These are phyloP conservation scores for Sinocyclocheilus rhinocerous DNA, from an alignment of 2,113 vertebrate genomes.

Conservation along the genomic window DNA sequence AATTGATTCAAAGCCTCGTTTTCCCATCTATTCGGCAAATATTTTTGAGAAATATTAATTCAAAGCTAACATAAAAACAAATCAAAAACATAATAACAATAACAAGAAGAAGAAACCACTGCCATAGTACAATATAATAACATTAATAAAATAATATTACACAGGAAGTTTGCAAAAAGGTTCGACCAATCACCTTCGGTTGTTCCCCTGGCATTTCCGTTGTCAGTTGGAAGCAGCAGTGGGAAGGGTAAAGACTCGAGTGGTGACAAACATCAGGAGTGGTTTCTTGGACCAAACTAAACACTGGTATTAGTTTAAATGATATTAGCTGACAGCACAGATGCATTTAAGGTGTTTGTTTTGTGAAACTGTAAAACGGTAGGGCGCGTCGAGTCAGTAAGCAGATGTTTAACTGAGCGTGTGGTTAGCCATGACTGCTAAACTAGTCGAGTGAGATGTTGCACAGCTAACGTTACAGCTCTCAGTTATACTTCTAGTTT, in stretches of 20 bases:
- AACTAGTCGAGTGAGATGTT: conserved; percentile 25
- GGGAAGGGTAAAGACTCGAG: no score
- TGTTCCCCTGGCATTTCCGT: conserved; percentile 51
- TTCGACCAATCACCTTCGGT: conserved; percentile 51
- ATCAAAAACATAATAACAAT: no score
- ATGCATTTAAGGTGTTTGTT: background rate
- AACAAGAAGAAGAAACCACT: no score
- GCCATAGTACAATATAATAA: background rate
- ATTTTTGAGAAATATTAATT: background rate
- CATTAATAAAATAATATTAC: background rate
- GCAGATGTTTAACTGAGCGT: background rate
- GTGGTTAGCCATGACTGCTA: conserved; percentile 17
- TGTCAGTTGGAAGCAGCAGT: conserved; percentile 56
- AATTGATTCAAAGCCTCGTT: background rate
- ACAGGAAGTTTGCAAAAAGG: background rate
- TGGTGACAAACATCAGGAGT: conserved; percentile 43
- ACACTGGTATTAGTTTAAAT: conserved; percentile 36
- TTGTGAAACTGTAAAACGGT: background rate
- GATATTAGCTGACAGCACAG: background rate
- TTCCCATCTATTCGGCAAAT: background rate
- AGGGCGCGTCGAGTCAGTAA: background rate
- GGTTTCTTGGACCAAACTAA: conserved; percentile 38
- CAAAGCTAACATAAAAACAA: background rate
- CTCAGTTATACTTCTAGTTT: background rate
- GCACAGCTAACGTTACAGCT: background rate